Conservation (phyloP, 1,140 invertebrate species). For the Tetraneura akinire region DNA sequence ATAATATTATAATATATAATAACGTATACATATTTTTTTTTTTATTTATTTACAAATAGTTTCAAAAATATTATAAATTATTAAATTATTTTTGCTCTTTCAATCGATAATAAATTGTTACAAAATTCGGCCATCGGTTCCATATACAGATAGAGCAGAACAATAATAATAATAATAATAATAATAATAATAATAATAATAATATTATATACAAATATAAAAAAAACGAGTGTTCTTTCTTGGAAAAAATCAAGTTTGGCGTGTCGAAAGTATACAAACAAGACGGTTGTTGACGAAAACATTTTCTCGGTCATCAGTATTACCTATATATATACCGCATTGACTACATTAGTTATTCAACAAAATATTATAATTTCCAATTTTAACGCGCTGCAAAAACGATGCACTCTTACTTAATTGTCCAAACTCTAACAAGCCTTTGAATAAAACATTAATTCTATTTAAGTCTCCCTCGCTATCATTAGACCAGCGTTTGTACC, state of each 20-base stretch:
- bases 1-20: too few relatives aligned
- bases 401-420: constrained; percentile 40
- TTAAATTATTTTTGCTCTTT: too few relatives aligned
- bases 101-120: too few relatives aligned
- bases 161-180: too few relatives aligned
- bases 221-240: neutral
- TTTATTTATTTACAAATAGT: too few relatives aligned
- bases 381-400: constrained; percentile 42
- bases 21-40: too few relatives aligned
- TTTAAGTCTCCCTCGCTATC: constrained; percentile 36
- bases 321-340: neutral
- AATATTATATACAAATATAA: too few relatives aligned
- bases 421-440: constrained; percentile 38
- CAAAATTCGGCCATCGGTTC: too few relatives aligned
- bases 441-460: constrained; percentile 50
- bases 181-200: too few relatives aligned
- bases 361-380: constrained; percentile 46
- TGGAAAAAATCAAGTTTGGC: constrained; percentile 23
- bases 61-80: too few relatives aligned
- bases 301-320: constrained; percentile 9
- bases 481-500: constrained; percentile 22
- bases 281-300: constrained; percentile 2
- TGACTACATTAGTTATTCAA: constrained; percentile 41
- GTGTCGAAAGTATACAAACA: constrained; percentile 8
- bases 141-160: too few relatives aligned